Evolutionary conservation across 2,797 vertebrate species (phyloP), one percentile per base, ranked within the genome.

Genomic region (Anisognathus igniventris): DNA sequence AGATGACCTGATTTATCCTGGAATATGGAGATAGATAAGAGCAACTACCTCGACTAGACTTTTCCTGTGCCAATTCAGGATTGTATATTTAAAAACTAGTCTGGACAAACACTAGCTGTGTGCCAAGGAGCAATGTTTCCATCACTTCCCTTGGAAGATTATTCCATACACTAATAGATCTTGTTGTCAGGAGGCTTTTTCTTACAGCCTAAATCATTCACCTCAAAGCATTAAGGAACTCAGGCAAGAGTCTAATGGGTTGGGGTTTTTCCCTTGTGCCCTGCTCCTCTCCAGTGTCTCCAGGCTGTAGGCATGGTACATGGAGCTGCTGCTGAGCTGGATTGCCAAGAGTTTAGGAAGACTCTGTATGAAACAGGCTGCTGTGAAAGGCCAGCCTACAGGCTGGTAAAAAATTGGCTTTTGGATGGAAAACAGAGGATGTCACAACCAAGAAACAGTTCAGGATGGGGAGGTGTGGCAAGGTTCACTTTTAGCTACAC

Each of bases 1-100:
- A 96, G 91, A 81, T 96, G 96, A 97, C 96, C 96, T 96, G 95
- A 96, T 95, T 97, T 97, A 94, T 96, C 91, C 92, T 93, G 83
- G 91, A 96, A 82, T 90, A 92, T 86, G 92, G 94, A 95, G 91
- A 91, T 90, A 96, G 95, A 96, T 96, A 97, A 97, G 92, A 96
- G 93, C 87, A 92, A 93, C 94, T 92, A 96, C 93, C 86, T 97
- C 50, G 85, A 73, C 95, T 95, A 96, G 95, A 97, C 95, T 96
- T 78, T 85, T 88, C 88, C 83, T 86, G 82, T 94, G 96, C 95
- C 95, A 96, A 73, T 86, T 93, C 70, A 62, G 60, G 92, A 86
- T 91, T 94, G 95, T 96, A 88, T 95, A 88, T 96, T 96, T 93
- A 93, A 94, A 94, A 97, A 92, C 94, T 96, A 94, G 94, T 96